Evolutionary conservation across 2,888 invertebrate species (phyloP).

Genomic region (Sinohyriopsis cumingii): DNA sequence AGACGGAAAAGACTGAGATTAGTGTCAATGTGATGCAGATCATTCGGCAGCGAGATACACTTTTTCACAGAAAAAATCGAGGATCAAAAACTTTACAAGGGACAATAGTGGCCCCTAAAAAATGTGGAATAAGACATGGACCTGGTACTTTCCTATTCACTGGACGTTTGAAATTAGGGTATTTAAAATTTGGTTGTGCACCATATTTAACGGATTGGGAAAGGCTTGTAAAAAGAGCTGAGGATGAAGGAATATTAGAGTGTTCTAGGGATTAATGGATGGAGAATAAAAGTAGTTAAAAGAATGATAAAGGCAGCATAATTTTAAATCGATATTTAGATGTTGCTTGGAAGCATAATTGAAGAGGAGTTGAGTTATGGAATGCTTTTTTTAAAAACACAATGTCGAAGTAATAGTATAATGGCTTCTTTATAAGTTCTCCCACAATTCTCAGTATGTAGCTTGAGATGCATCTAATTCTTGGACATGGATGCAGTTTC

Average conservation of each 20-base stretch:
- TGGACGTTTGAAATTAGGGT: slow-evolving; percentile 45
- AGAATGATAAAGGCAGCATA: not conserved
- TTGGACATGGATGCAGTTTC: no score
- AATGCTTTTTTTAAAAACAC: no score
- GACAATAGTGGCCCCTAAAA: slow-evolving; percentile 33
- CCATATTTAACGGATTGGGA: slow-evolving; percentile 49
- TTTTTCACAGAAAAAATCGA: no score
- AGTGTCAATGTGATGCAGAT: slow-evolving; percentile 36
- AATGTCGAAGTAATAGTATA: no score
- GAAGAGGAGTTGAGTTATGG: no score
- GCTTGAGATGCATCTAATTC: no score
- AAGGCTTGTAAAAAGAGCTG: slow-evolving; percentile 22
- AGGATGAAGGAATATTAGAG: slow-evolving; percentile 20
- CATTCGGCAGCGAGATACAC: slow-evolving; percentile 27
- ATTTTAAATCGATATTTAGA: not conserved
- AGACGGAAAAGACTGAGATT: slow-evolving; percentile 28
- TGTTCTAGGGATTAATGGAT: slow-evolving; percentile 23
- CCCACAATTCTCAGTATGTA: no score
- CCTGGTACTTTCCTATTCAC: slow-evolving; percentile 45
- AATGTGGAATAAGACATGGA: slow-evolving; percentile 37
- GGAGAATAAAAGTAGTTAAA: not conserved
- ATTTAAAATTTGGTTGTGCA: slow-evolving; percentile 41
- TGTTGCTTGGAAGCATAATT: no score
- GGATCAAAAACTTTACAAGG: no score
- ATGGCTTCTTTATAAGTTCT: no score